Base-by-base conservation (phyloP, 2,888 invertebrate species). In the Idaea biselata region DNA sequence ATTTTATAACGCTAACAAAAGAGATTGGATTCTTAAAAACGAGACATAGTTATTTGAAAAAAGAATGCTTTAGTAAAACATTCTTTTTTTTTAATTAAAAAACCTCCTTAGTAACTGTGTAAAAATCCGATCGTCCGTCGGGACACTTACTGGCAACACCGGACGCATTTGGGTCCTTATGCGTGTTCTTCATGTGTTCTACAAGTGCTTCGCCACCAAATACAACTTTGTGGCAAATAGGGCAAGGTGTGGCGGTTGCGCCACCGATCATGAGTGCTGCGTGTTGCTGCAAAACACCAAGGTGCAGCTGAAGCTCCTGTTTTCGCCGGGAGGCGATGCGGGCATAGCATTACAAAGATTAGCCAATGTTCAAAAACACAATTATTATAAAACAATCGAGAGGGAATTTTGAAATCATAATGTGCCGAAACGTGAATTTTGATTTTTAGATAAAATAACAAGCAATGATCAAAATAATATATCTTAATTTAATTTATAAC, bases 221-320 rank as follows among this genome's bases (percentile, higher is more conserved):
- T 93, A 98, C 97, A 86, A 98, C 95, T 93, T 98, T 98, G 94
- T 98, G 97, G 93, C 98, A 98, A 78, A 98, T 95, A 60, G 98
- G 97, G 91, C 98, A 98, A 74, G 97, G 96, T 67, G 97, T 97
- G 74, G 97, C 97, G 82, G 97, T 97, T 72, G 97, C 97, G 78
- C 97, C 97, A 81, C 97, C 97, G 84, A 96, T 95, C 94, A 97
- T 96, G 84, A 98, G 95, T 82, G 97, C 97, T 78, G 97, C 97
- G 93, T 98, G 98, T 96, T 98, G 97, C 96, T 97, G 97, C 95
- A 97, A 96, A 94, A 97, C 97, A 95, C 97, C 97, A 94, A 96
- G 95, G 95, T 97, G 97, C 94, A 96, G 95, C 95, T 97, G 97
- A 94, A 97, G 96, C 95, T 96, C 96, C 96, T 95, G 93, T 85